These are phyloP conservation scores for Phyllopteryx taeniolatus DNA, from an alignment of 2,113 vertebrate genomes.

Conservation along the genomic window DNA sequence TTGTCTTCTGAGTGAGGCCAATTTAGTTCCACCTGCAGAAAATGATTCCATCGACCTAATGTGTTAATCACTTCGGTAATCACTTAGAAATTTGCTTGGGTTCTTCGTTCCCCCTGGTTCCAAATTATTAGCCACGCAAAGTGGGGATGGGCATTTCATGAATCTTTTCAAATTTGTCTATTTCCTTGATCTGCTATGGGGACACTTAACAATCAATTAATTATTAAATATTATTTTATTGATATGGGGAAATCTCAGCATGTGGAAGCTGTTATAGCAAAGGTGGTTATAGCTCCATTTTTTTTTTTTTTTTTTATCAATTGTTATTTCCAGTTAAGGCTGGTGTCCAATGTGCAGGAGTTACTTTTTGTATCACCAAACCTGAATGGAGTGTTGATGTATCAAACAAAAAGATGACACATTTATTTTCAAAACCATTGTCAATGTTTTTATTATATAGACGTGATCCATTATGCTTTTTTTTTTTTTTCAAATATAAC, in stretches of 20 bases:
- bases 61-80: background rate
- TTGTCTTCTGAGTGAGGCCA: background rate
- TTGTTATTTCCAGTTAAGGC: background rate
- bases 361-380: background rate
- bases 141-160: background rate
- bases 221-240: background rate
- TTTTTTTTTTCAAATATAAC: slow-evolving; percentile 6
- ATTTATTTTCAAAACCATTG: slow-evolving; percentile 23
- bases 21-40: background rate
- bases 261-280: no score
- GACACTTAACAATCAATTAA: background rate
- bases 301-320: background rate
- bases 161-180: background rate
- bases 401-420: slow-evolving; percentile 18
- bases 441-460: background rate
- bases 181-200: background rate
- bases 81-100: background rate
- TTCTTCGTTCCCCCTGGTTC: background rate
- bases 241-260: no score
- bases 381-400: slow-evolving; percentile 18
- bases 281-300: background rate
- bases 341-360: background rate
- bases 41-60: background rate
- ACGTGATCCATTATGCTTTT: background rate
- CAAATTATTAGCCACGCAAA: background rate